Evolutionary conservation across 2,797 vertebrate genomes (phyloP), one percentile per base, ranked within the genome.

Genomic region (Hippocampus kuda): DNA sequence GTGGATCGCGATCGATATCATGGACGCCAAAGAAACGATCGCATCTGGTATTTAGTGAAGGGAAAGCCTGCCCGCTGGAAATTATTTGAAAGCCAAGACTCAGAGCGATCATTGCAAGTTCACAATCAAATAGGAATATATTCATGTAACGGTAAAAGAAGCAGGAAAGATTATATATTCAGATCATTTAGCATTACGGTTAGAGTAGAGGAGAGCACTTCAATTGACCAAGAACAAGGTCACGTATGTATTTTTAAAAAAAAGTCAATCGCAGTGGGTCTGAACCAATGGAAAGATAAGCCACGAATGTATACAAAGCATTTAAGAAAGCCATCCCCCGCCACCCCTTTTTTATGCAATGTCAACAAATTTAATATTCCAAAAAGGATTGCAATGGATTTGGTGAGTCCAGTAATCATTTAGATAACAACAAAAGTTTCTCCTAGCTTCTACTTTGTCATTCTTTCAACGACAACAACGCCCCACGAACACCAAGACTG

Each of bases 11-110:
- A 38, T 61, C 18, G 1, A 22, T 3, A 62, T 22, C 44, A 49
- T 42, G n/a, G 62, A 34, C 46, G 63, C 63, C 63, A 65, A 65
- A 65, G 63, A 65, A 65, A 48, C 15, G 46, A 27, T 65, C n/a
- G 20, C 1, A 30, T 9, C 24, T 49, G 16, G 24, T 49, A 49
- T 27, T 65, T 46, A 18, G 6, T 38, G 8, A 10, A 46, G 34
- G 42, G 7, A 60, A 2, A 22, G 60, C 10, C 8, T n/a, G 30
- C 51, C 0, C 22, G 27, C 7, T 30, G 16, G 34, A 13, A 13
- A 42, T 63, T n/a, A n/a, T 22, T 44, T 64, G 6, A 44, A 64
- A 44, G 60, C 34, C 16, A 42, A 22, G 60, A 63, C 4, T 63
- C 15, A 24, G 15, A 63, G 24, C 8, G 24, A 65, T 3, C 24